Base-by-base conservation (phyloP, 2,888 invertebrate genomes). In the Lasius fuliginosus region DNA sequence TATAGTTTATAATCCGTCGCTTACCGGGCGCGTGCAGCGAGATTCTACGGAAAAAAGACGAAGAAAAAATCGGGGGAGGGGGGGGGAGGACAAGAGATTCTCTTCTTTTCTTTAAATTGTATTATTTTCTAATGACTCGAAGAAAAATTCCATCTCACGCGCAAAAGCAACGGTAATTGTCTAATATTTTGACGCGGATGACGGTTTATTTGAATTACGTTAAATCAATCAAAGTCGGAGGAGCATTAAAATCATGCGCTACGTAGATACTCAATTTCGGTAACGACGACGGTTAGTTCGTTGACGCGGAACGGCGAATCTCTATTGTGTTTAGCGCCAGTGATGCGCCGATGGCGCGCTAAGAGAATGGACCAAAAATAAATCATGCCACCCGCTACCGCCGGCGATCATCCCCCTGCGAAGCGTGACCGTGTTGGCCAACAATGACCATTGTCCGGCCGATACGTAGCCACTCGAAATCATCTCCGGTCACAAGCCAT, bases 401-500 rank as follows among this genome's bases (percentile, higher is more conserved):
- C 62, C 82, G 85, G 85, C 84, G 83, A 87, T 90, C 91, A 93
- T 93, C 92, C 92, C 92, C 88, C 91, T 88, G 83, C 91, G 90
- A 91, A 90, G 93, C 93, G 93, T 93, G 92, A 93, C 93, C 93
- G 93, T 94, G 94, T 94, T 91, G 94, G 93, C 91, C 94, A 94
- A 94, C 94, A 94, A 94, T 94, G 92, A 93, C 91, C 91, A 92
- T 93, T 93, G 93, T 92, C 89, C 91, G 84, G 87, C 89, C 90
- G 90, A 90, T 90, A 89, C 83, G 87, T 89, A 91, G 87, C 91
- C 92, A 92, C 92, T 93, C 92, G 90, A 94, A 94, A 94, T 93
- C 93, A 94, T 94, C 93, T 92, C 92, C 94, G 93, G 94, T 94
- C 94, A 94, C 94, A 93, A 94, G 94, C 94, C 94, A 94, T 94